A percentile compares a stretch with the other conserved stretches of the same genome.
These are phyloP conservation scores for Volucella inanis DNA, from an alignment of 2,888 invertebrate genomes.

Conservation along the genomic window DNA sequence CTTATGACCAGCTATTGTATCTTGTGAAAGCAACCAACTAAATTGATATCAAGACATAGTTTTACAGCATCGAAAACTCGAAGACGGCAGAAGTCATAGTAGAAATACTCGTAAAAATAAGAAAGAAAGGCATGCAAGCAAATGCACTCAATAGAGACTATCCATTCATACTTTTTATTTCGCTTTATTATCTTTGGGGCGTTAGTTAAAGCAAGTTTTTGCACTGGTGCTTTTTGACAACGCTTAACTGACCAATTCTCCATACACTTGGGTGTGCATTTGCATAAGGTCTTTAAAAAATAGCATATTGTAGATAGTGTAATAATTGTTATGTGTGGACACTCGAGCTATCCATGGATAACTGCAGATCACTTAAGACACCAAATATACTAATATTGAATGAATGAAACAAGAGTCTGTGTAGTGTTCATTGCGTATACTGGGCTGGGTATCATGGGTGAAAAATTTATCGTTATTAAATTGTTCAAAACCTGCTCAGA, in stretches of 20 bases:
- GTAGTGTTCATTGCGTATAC: conserved; percentile 42
- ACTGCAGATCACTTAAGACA: conserved; percentile 50
- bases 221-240: conserved; percentile 44
- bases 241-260: conserved; percentile 67
- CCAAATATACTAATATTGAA: conserved; percentile 44
- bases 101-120: conserved; percentile 16
- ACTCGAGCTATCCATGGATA: conserved; percentile 44
- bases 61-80: conserved; percentile 53
- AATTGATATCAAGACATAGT: conserved; percentile 55
- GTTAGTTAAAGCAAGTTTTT: conserved; percentile 28
- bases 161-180: conserved; percentile 61
- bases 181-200: conserved; percentile 51
- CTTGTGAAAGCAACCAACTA: conserved; percentile 20
- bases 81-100: conserved; percentile 31
- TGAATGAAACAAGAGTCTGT: conserved; percentile 35
- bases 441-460: conserved; percentile 56
- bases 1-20: conserved; percentile 42
- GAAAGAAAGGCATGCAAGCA: conserved; percentile 55
- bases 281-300: conserved; percentile 69
- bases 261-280: conserved; percentile 67
- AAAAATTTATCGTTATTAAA: conserved; percentile 74
- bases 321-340: conserved; percentile 65
- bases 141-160: conserved; percentile 59
- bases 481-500: conserved; percentile 67
- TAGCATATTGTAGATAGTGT: conserved; percentile 47